phyloP scores from a whole-genome alignment of 1,140 invertebrate species.

The Heliothis subflexa region DNA sequence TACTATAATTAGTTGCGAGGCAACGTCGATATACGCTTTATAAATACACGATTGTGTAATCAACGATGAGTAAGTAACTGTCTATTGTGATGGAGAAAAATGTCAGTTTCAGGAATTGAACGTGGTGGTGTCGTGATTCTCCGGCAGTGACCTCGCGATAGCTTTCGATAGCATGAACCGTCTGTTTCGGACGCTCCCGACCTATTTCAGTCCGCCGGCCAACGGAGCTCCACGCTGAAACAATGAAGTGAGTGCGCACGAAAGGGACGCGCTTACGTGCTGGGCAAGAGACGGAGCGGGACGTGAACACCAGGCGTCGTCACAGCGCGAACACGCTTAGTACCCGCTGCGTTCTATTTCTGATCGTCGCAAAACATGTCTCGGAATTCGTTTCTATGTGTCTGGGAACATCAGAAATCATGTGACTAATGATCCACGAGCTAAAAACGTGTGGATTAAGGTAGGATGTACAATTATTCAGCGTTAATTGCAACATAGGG shows the following conservation, averaged over 20 bases:
- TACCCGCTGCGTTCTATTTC: conserved; percentile 83
- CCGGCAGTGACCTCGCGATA: conserved; percentile 81
- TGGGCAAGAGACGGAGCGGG: conserved; percentile 71
- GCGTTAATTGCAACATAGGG: conserved; percentile 38
- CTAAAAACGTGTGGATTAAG: conserved; percentile 68
- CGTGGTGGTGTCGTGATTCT: conserved; percentile 60
- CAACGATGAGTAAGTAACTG: conserved; percentile 34
- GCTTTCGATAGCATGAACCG: conserved; percentile 80
- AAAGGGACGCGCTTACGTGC: conserved; percentile 75
- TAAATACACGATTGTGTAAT: conserved; percentile 51
- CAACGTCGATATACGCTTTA: conserved; percentile 47
- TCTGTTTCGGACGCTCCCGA: conserved; percentile 81
- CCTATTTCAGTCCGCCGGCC: conserved; percentile 83
- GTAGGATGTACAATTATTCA: conserved; percentile 37
- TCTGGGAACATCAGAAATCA: conserved; percentile 83
- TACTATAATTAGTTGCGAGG: conserved; percentile 62
- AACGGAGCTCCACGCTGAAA: conserved; percentile 77
- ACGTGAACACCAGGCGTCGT: conserved; percentile 70
- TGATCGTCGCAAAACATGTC: conserved; percentile 84
- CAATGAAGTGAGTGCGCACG: conserved; percentile 79
- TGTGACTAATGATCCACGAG: conserved; percentile 80
- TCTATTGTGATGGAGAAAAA: conserved; percentile 42
- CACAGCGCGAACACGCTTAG: conserved; percentile 81
- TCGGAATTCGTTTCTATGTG: conserved; percentile 84
- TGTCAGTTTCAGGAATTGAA: conserved; percentile 54